Percentiles rank a stretch among this genome's conserved stretches.
These are phyloP conservation scores for Chydorus sphaericus DNA, from an alignment of 2,888 invertebrate species.

Conservation along the genomic window DNA sequence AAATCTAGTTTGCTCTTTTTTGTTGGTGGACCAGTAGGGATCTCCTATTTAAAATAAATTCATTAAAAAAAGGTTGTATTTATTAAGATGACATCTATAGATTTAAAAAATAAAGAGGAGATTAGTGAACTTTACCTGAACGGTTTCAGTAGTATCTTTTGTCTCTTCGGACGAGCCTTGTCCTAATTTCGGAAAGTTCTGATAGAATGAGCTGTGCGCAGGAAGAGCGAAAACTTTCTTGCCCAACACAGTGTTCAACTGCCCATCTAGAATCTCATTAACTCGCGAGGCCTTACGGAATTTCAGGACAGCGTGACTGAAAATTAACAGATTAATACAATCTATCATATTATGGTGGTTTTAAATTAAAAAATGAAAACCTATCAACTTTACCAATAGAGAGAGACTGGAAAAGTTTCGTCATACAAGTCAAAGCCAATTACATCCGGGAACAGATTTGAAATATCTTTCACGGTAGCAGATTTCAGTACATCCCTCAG, in stretches of 20 bases:
- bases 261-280: background rate
- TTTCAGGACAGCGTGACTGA: background rate
- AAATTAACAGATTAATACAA: background rate
- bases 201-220: background rate
- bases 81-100: too few species aligned
- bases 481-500: constrained; percentile 4
- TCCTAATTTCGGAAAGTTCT: constrained; percentile 3
- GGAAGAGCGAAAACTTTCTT: constrained; percentile 2
- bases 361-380: too few species aligned
- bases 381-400: constrained; percentile 10
- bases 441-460: background rate
- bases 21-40: background rate
- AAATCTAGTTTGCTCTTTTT: background rate
- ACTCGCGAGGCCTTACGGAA: background rate
- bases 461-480: background rate
- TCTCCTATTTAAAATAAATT: background rate
- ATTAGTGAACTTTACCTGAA: background rate
- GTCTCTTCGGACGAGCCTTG: background rate
- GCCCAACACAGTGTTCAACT: background rate
- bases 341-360: background rate
- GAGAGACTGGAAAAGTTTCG: background rate
- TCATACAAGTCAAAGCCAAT: background rate
- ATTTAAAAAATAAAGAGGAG: background rate
- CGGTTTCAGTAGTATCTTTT: background rate
- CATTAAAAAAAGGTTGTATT: background rate